Base-by-base conservation (phyloP, 2,797 vertebrate genomes). In the Brotogeris chrysoptera region DNA sequence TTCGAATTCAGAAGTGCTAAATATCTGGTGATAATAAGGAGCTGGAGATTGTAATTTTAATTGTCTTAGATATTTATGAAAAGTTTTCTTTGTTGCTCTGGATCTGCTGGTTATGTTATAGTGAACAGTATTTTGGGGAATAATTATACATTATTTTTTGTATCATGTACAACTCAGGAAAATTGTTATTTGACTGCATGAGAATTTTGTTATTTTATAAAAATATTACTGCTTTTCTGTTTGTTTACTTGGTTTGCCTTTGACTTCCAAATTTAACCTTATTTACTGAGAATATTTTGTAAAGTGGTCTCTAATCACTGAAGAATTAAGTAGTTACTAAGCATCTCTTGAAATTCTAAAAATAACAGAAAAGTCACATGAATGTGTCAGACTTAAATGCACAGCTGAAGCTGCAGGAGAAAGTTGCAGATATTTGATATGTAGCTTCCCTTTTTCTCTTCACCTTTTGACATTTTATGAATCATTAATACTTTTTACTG, bases 261-360 rank as follows among this genome's bases (percentile, higher is more conserved):
- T 77, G 60, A 36, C 50, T 92, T 91, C 84, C 68, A 91, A 89
- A 91, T 94, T 85, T 92, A 94, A 77, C 68, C 57, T 63, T 92
- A 49, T 90, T 93, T 85, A 83, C 68, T 68, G 76, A 80, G 63
- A 74, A 9, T 82, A 17, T 68, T 92, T 88, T 74, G n/a, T 74
- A 73, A 85, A 87, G 65, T 70, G 34, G 24, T 73, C 52, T 91
- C 28, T 91, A 96, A 77, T 95, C 49, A 80, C 41, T 52, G 64
- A 24, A 83, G 60, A 91, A 79, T 89, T 89, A 69, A 79, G 53
- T 77, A 77, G 44, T 38, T 88, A 41, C 46, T 81, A 79, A 72
- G 39, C 30, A 72, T 32, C 61, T 71, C 61, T 80, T 78, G 28
- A 90, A 90, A 65, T 52, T 43, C 52, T 88, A 93, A 92, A 95